Evolutionary conservation across 53 echinoderm and acorn worm genomes (phyloP).

Genomic region (Temnopleurus reevesii): DNA sequence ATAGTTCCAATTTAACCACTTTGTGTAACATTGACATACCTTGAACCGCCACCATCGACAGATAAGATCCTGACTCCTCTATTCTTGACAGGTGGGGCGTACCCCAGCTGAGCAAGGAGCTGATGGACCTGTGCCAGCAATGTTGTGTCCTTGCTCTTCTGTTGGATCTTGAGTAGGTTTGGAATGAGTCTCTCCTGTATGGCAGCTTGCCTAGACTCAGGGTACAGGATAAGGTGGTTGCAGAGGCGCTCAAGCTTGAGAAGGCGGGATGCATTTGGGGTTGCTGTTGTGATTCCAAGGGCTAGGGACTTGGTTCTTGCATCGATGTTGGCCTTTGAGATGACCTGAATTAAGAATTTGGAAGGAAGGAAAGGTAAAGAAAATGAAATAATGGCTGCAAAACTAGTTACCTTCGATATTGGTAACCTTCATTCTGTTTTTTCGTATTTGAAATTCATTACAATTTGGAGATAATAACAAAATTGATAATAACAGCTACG

Average conservation of each 20-base stretch:
- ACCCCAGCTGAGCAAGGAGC: slow-evolving; percentile 80
- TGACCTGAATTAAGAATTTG: slow-evolving; percentile 53
- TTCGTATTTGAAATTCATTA: too few relatives aligned
- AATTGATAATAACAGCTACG: too few relatives aligned
- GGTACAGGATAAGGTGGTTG: slow-evolving; percentile 81
- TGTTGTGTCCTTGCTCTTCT: slow-evolving; percentile 58
- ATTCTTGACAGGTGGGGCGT: slow-evolving; percentile 79
- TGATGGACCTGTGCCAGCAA: slow-evolving; percentile 65
- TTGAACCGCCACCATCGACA: slow-evolving; percentile 94
- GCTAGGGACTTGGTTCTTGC: slow-evolving; percentile 77
- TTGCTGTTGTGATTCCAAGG: slow-evolving; percentile 66
- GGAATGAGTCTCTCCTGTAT: slow-evolving; percentile 77
- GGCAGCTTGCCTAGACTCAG: slow-evolving; percentile 83
- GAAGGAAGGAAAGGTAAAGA: background rate
- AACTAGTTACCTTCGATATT: background rate
- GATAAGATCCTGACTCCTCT: slow-evolving; percentile 82
- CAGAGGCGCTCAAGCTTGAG: slow-evolving; percentile 75
- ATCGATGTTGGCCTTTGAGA: slow-evolving; percentile 81
- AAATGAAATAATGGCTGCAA: background rate
- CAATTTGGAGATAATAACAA: too few relatives aligned
- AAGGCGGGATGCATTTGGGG: slow-evolving; percentile 61
- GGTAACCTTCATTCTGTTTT: background rate
- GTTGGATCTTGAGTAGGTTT: slow-evolving; percentile 68
- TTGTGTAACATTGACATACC: slow-evolving; percentile 44
- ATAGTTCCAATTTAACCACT: too few relatives aligned